These are phyloP conservation scores for Orthosia gothica DNA, from an alignment of 2,888 invertebrate genomes.

Conservation along the genomic window DNA sequence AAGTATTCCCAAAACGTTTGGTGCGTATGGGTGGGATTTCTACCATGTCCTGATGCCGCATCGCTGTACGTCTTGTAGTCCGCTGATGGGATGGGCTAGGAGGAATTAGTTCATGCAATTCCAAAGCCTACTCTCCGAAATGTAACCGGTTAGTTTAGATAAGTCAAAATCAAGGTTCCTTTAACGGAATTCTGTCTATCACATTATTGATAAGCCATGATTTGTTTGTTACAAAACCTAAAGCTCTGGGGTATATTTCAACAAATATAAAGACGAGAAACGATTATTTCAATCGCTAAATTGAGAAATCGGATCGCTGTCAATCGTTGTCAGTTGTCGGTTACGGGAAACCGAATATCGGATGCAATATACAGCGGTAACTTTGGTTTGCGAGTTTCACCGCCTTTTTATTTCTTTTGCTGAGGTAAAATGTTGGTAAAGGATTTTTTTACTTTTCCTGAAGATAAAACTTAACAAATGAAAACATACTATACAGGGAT, in stretches of 20 bases:
- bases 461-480: too few species aligned
- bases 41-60: too few species aligned
- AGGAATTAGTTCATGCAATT: too few species aligned
- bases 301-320: slow-evolving; percentile 27
- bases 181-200: background rate
- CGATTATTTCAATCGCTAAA: slow-evolving; percentile 16
- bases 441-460: background rate
- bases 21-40: too few species aligned
- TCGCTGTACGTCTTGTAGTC: too few species aligned
- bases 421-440: background rate
- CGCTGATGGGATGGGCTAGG: too few species aligned
- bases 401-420: background rate
- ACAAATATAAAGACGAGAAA: background rate
- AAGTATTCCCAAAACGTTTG: too few species aligned
- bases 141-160: too few species aligned
- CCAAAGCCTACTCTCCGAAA: too few species aligned
- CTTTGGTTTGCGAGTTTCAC: background rate
- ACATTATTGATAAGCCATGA: too few species aligned
- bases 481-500: too few species aligned
- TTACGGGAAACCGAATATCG: slow-evolving; percentile 3
- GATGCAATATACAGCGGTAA: slow-evolving; percentile 14
- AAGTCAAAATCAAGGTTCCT: background rate
- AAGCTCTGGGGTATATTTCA: background rate
- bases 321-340: slow-evolving; percentile 33
- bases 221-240: background rate